Conservation (phyloP, 2,797 vertebrate genomes). For the Pteropus rufus region DNA sequence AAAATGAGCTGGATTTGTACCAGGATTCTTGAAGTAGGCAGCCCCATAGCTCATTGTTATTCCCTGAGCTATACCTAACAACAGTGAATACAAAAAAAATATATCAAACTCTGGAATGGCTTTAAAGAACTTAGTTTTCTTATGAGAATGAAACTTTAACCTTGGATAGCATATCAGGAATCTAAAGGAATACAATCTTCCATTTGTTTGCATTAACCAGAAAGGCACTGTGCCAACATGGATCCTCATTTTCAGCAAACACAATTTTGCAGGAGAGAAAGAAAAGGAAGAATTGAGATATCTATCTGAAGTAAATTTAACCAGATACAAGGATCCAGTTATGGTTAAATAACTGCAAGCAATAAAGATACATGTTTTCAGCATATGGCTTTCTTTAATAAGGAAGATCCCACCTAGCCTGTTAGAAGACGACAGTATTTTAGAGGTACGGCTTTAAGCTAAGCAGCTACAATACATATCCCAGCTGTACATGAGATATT, state of each 20-base stretch:
- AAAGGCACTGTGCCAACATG: conserved; percentile 10
- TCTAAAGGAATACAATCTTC: conserved; percentile 14
- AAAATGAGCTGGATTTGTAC: conserved; percentile 13
- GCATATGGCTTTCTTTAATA: background rate
- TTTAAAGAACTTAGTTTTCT: conserved; percentile 51
- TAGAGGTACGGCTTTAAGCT: background rate
- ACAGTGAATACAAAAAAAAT: background rate
- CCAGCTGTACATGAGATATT: background rate
- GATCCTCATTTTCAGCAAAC: conserved; percentile 44
- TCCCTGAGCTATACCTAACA: background rate
- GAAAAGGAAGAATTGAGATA: conserved; percentile 15
- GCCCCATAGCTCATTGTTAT: background rate
- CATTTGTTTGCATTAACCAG: conserved; percentile 59
- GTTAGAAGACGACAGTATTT: background rate
- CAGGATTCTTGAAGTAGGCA: background rate
- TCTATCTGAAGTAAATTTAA: conserved; percentile 40
- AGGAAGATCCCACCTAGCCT: background rate
- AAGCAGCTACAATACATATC: background rate
- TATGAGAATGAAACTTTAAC: conserved; percentile 53
- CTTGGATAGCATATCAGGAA: background rate
- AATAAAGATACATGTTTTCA: conserved; percentile 1
- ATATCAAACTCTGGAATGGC: conserved; percentile 30
- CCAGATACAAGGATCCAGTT: conserved; percentile 20
- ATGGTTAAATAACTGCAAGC: conserved; percentile 12
- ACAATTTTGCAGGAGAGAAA: background rate